Conservation (phyloP, 2,113 vertebrate species). For the Accipiter cooperii region DNA sequence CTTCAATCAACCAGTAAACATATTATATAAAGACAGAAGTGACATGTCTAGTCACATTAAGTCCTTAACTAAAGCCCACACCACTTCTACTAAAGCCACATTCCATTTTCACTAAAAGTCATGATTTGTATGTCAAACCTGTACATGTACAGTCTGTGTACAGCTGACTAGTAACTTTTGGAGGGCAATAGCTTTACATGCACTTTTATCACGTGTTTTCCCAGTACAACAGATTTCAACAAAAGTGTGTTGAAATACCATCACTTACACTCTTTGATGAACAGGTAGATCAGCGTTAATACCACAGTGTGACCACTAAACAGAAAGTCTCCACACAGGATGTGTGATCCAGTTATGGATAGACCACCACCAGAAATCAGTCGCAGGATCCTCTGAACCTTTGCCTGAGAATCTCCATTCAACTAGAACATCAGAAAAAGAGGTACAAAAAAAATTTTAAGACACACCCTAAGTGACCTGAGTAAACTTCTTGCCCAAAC, state of each 20-base stretch:
- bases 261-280: conserved; percentile 97
- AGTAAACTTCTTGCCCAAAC: neutral
- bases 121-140: neutral
- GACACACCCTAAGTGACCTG: neutral
- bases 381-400: conserved; percentile 85
- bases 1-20: neutral
- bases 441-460: neutral
- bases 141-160: neutral
- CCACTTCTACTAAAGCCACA: neutral
- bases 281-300: conserved; percentile 92
- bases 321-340: conserved; percentile 94
- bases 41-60: neutral
- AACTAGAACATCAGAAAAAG: conserved; percentile 72
- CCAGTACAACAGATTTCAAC: neutral
- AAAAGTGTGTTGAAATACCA: neutral
- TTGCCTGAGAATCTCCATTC: conserved; percentile 90
- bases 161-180: neutral
- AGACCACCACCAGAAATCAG: conserved; percentile 92
- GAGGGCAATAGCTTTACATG: neutral
- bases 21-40: neutral
- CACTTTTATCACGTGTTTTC: neutral
- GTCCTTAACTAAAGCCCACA: neutral
- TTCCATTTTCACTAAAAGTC: neutral
- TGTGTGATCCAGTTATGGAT: conserved; percentile 92
- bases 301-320: conserved; percentile 96